Conservation (phyloP, 1,140 invertebrate genomes). For the Atta cephalotes region DNA sequence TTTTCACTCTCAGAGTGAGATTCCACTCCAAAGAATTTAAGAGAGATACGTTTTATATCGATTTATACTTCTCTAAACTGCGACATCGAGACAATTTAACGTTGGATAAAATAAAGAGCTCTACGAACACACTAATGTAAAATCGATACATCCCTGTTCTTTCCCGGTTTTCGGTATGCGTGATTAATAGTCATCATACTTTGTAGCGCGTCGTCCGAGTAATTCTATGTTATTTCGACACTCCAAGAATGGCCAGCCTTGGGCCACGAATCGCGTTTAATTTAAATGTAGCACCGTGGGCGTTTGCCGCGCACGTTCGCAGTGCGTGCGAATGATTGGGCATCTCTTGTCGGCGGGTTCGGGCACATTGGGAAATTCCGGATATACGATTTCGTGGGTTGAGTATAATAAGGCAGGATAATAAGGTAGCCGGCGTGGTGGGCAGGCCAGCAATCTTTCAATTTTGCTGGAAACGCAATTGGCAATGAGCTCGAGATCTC, state of each 20-base stretch:
- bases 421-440: slow-evolving; percentile 23
- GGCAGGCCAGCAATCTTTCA: slow-evolving; percentile 67
- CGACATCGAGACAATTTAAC: background rate
- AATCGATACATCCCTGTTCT: background rate
- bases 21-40: too few relatives aligned
- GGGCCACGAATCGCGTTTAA: slow-evolving; percentile 62
- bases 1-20: too few relatives aligned
- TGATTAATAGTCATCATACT: slow-evolving; percentile 56
- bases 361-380: slow-evolving; percentile 61
- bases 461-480: slow-evolving; percentile 59
- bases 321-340: slow-evolving; percentile 60
- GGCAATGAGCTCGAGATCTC: slow-evolving; percentile 24
- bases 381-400: slow-evolving; percentile 62
- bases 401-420: slow-evolving; percentile 60
- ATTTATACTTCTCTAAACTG: background rate
- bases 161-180: slow-evolving; percentile 1
- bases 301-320: slow-evolving; percentile 19
- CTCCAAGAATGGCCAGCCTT: slow-evolving; percentile 28
- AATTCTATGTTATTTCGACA: slow-evolving; percentile 60
- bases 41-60: background rate
- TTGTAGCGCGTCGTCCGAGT: slow-evolving; percentile 27
- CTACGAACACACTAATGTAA: background rate
- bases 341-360: background rate
- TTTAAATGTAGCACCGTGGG: slow-evolving; percentile 63
- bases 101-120: background rate